A percentile compares a stretch with the other conserved stretches of the same genome.
phyloP scores from a whole-genome alignment of 2,888 invertebrate genomes.

The Melinaea marsaeus region DNA sequence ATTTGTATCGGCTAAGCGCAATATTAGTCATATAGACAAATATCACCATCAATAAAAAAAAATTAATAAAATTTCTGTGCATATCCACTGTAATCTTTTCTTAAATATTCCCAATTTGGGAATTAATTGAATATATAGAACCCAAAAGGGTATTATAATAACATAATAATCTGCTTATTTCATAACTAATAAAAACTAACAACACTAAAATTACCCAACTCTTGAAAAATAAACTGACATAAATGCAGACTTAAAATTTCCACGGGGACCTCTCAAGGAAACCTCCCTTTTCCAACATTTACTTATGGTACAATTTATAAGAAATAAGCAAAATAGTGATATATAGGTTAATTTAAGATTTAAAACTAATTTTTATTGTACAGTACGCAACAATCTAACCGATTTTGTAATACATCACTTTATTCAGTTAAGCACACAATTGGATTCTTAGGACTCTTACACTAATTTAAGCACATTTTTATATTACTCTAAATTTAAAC shows the following conservation, averaged over 20 bases:
- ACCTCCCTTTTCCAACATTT: conserved; percentile 53
- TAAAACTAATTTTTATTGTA: too few species aligned
- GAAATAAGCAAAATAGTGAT: conserved; percentile 12
- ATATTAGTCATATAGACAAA: too few species aligned
- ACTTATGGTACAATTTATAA: conserved; percentile 32
- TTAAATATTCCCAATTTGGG: background rate
- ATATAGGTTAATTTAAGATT: background rate
- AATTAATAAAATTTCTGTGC: too few species aligned
- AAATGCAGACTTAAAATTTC: conserved; percentile 66
- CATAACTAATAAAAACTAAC: conserved; percentile 35
- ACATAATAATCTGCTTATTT: conserved; percentile 19
- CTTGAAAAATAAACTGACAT: conserved; percentile 69
- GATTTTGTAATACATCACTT: too few species aligned
- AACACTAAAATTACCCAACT: conserved; percentile 53
- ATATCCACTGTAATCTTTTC: background rate
- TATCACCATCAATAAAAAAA: too few species aligned
- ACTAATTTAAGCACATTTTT: too few species aligned
- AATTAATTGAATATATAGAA: background rate
- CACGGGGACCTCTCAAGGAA: conserved; percentile 58
- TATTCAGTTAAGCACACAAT: too few species aligned
- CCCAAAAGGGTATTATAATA: conserved; percentile 1
- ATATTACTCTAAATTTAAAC: too few species aligned
- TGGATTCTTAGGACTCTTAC: too few species aligned
- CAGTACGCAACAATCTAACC: too few species aligned
- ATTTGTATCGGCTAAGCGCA: too few species aligned